A percentile compares a stretch with the other conserved stretches of the same genome.
Conservation (phyloP, 35 echinoderm and acorn worm species). For the Ophiothrix spiculata region DNA sequence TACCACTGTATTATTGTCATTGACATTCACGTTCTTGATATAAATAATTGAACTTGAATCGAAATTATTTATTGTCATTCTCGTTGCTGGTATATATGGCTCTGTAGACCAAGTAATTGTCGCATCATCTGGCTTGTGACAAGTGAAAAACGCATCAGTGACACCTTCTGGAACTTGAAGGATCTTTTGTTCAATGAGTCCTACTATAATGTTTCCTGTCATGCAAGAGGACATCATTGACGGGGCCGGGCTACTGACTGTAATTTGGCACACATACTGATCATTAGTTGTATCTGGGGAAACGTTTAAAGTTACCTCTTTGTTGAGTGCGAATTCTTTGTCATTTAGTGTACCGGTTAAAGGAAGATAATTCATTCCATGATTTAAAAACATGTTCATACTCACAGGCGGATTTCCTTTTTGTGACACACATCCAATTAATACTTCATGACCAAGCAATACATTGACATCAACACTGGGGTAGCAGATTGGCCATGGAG, state of each 20-base stretch:
- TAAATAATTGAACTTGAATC: background rate
- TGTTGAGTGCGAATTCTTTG: background rate
- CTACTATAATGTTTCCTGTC: background rate
- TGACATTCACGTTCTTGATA: background rate
- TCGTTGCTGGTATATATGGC: background rate
- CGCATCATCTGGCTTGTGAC: background rate
- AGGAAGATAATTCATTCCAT: background rate
- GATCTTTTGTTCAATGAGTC: slow-evolving; percentile 6
- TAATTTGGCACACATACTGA: background rate
- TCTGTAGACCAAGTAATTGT: background rate
- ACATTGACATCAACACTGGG: background rate
- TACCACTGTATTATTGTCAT: background rate
- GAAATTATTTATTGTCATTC: background rate
- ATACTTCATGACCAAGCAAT: background rate
- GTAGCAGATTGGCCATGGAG: background rate
- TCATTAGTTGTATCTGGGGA: background rate
- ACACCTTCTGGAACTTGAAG: background rate
- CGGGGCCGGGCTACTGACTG: background rate
- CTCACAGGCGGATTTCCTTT: background rate
- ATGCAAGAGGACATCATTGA: background rate
- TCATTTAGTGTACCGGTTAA: background rate
- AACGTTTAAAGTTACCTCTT: background rate
- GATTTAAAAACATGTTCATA: background rate
- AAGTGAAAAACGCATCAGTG: background rate
- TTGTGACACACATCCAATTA: background rate